These are phyloP conservation scores for Oreotrochilus melanogaster DNA, from an alignment of 2,113 vertebrate genomes.

Conservation along the genomic window DNA sequence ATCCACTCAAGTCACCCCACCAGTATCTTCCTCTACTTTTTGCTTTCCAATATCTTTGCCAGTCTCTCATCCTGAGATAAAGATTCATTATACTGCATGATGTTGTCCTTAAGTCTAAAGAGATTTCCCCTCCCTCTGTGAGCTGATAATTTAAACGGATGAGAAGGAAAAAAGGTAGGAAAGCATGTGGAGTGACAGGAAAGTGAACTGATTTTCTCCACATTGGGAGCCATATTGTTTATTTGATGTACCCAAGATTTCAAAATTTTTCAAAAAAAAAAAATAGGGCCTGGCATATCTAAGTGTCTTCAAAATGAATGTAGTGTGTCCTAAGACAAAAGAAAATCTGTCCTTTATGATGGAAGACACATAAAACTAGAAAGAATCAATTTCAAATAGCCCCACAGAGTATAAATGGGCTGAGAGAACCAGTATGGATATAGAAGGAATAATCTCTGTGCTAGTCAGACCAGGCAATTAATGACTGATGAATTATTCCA, in stretches of 20 bases:
- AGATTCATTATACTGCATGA: neutral
- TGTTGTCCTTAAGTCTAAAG: neutral
- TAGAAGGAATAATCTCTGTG: neutral
- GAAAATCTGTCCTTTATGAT: neutral
- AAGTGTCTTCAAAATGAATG: slow-evolving; percentile 3
- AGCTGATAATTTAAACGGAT: neutral
- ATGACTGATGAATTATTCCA: neutral
- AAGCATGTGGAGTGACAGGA: neutral
- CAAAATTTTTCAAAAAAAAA: neutral
- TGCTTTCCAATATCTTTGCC: neutral
- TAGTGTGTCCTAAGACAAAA: neutral
- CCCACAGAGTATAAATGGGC: neutral
- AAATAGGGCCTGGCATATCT: neutral
- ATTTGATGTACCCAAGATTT: neutral
- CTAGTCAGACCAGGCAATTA: neutral
- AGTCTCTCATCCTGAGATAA: neutral
- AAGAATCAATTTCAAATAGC: slow-evolving; percentile 28
- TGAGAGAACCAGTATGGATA: neutral
- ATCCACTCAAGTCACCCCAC: neutral
- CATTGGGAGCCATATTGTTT: neutral
- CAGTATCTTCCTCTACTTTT: neutral
- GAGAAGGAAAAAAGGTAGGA: neutral
- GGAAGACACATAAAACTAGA: slow-evolving; percentile 4
- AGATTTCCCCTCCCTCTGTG: neutral
- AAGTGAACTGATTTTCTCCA: neutral